Base-by-base conservation (phyloP, 2,888 invertebrate species). In the Cheilosia variabilis region DNA sequence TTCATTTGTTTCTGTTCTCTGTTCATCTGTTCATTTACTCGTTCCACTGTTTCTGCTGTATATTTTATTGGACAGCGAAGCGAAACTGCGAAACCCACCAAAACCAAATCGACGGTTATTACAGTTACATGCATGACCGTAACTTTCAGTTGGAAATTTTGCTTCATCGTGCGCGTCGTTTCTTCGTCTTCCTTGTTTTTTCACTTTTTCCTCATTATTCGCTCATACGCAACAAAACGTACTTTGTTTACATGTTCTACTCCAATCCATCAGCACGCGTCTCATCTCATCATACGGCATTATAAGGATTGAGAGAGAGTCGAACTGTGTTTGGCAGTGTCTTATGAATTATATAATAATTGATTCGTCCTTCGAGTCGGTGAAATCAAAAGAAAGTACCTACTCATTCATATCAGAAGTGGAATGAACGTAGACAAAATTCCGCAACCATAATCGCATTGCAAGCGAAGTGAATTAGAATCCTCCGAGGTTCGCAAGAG, bases 271-370 rank as follows among this genome's bases (percentile, higher is more conserved):
- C 10, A 71, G 71, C 82, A 82, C 82, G 82, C 82, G 77, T 72
- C 37, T 37, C 37, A 37, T 37, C 37, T 37, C 71, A 69, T 52
- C 65, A 34, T 45, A 34, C 34, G 10, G 10, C 34, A 34, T 34
- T 10, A 7, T 27, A 62, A 68, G 71, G 72, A 71, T 37, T 34
- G 22, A 60, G 45, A 55, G 73, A 65, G 37, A 66, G 45, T n/a
- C 63, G 15, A 5, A 22, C 24, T 27, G 52, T 24, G 52, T 52
- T 55, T 34, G 5, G 37, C 22, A 62, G 68, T 73, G 66, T 43
- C 65, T 79, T 65, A 50, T 47, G 75, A 79, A 79, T 84, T 84
- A 84, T 84, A 79, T 84, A 84, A 84, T 71, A 84, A 84, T 71
- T 84, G 45, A 79, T 65, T 75, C 68, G 84, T 84, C 84, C 84